These are phyloP conservation scores for Chirona hameri DNA, from an alignment of 2,888 invertebrate genomes.

Conservation along the genomic window DNA sequence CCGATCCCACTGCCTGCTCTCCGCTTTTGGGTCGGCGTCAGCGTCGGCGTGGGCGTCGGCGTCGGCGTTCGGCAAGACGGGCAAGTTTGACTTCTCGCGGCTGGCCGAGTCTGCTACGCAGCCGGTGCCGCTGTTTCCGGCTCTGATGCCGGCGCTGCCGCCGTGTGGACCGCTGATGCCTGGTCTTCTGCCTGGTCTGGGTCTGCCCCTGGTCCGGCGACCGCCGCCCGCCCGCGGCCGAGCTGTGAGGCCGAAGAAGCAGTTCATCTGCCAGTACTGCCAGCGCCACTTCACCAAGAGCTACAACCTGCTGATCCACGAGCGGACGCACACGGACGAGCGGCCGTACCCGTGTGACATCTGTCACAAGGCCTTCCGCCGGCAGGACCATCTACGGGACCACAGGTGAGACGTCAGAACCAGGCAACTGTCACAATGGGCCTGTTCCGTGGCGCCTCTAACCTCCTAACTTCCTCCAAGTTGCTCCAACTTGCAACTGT, in stretches of 20 bases:
- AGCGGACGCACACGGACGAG: conserved; percentile 95
- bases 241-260: conserved; percentile 86
- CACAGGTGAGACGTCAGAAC: conserved; percentile 64
- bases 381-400: conserved; percentile 92
- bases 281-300: conserved; percentile 98
- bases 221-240: conserved; percentile 53
- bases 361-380: conserved; percentile 93
- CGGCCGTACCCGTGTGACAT: conserved; percentile 96
- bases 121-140: conserved; percentile 25
- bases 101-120: conserved; percentile 2
- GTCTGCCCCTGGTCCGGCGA: conserved; percentile 79
- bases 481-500: no score
- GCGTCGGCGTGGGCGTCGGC: conserved; percentile 33
- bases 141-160: conserved; percentile 31
- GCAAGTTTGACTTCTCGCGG: conserved; percentile 10
- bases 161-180: conserved; percentile 54
- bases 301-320: conserved; percentile 95
- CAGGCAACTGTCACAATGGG: no score
- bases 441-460: no score
- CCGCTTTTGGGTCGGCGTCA: conserved; percentile 31
- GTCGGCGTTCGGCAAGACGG: conserved; percentile 44
- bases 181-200: conserved; percentile 77
- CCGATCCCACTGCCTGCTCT: conserved; percentile 35
- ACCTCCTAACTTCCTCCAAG: no score
- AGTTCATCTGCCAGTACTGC: conserved; percentile 98